Conservation (phyloP, 2,113 vertebrate species). For the Mormyrus iriodes region DNA sequence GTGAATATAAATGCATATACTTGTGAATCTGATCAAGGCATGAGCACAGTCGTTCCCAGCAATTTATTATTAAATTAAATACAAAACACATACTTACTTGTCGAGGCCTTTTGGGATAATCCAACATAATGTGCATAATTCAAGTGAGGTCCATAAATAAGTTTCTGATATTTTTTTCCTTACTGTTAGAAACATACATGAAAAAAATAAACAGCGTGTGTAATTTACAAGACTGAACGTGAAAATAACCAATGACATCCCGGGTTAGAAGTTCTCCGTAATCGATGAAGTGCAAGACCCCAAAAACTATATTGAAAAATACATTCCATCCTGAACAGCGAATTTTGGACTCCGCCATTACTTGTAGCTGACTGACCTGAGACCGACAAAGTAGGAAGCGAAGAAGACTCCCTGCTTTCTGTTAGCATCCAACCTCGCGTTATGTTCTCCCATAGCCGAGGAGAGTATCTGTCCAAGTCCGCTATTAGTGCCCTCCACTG, state of each 20-base stretch:
- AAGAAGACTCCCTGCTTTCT: slow-evolving; percentile 19
- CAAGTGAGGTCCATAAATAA: slow-evolving; percentile 16
- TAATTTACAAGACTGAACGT: background rate
- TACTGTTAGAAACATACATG: background rate
- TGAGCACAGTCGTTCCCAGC: background rate
- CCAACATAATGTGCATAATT: slow-evolving; percentile 8
- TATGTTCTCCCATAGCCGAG: slow-evolving; percentile 43
- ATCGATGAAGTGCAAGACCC: slow-evolving; percentile 21
- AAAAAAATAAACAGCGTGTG: background rate
- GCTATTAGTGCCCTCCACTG: slow-evolving; percentile 37
- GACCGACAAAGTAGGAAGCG: slow-evolving; percentile 20
- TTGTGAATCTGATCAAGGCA: background rate
- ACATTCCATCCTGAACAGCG: slow-evolving; percentile 20
- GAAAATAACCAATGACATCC: slow-evolving; percentile 31
- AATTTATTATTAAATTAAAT: background rate
- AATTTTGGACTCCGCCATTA: slow-evolving; percentile 18
- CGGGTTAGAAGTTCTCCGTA: slow-evolving; percentile 20
- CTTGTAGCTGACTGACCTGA: slow-evolving; percentile 32
- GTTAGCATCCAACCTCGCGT: slow-evolving; percentile 37
- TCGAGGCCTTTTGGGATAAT: slow-evolving; percentile 22
- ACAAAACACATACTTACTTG: slow-evolving; percentile 23
- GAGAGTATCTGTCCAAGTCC: slow-evolving; percentile 45
- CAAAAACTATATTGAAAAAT: slow-evolving; percentile 11
- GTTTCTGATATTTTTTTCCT: background rate
- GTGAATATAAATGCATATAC: background rate